These are phyloP conservation scores for Pseudochromis fuscus DNA, from an alignment of 2,797 vertebrate species.

Conservation along the genomic window DNA sequence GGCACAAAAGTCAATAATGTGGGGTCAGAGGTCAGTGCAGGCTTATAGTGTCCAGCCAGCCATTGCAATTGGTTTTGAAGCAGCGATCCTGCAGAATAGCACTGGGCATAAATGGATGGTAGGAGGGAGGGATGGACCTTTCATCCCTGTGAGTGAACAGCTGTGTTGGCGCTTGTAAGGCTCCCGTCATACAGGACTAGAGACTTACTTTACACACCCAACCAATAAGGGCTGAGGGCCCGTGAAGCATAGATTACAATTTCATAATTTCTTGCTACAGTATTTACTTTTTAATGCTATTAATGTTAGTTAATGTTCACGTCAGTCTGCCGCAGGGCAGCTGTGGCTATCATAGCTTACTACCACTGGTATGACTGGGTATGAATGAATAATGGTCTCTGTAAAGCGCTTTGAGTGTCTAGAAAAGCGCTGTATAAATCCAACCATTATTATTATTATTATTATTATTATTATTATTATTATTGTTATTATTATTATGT, in stretches of 20 bases:
- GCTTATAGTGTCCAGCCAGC: conserved; percentile 32
- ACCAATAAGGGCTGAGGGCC: conserved; percentile 22
- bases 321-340: no score
- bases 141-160: conserved; percentile 35
- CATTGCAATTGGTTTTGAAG: conserved; percentile 53
- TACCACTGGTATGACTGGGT: no score
- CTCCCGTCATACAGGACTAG: conserved; percentile 12
- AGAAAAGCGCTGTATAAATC: no score
- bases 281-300: neutral
- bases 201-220: conserved; percentile 20
- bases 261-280: conserved; percentile 3
- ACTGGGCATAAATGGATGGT: conserved; percentile 30
- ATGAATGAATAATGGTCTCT: no score
- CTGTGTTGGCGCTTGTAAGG: conserved; percentile 23
- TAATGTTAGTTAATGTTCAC: neutral
- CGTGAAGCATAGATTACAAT: neutral
- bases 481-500: no score
- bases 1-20: conserved; percentile 16
- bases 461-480: no score
- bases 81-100: conserved; percentile 24
- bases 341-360: no score
- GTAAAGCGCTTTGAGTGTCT: no score
- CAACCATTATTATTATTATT: no score
- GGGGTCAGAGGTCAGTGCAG: conserved; percentile 46
- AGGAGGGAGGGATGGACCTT: conserved; percentile 23